Evolutionary conservation across 2,113 vertebrate genomes (phyloP).

Genomic region (Petrocephalus microphthalmus): DNA sequence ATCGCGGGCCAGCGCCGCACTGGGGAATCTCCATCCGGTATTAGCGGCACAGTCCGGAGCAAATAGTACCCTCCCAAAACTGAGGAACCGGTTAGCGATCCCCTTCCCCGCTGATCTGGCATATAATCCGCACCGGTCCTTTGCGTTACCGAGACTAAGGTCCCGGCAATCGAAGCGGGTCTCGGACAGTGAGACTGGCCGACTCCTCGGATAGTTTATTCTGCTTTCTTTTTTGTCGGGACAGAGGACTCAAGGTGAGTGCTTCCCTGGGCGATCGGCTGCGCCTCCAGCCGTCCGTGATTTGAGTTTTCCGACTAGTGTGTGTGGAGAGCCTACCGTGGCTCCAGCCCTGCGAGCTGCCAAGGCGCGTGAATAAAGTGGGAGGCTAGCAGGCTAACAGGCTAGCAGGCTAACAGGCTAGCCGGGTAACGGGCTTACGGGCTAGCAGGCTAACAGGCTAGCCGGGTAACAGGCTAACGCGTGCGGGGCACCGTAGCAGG

Average conservation of each 20-base stretch:
- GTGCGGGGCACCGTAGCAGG: neutral
- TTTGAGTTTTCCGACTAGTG: neutral
- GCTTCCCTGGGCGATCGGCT: neutral
- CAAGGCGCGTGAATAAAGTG: neutral
- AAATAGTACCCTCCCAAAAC: neutral
- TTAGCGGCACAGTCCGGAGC: neutral
- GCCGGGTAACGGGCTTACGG: too few species aligned
- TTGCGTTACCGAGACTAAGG: neutral
- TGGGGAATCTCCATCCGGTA: slow-evolving; percentile 13
- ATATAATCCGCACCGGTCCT: neutral
- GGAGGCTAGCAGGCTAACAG: neutral
- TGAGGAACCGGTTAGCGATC: neutral
- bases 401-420: neutral
- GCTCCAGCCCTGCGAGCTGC: neutral
- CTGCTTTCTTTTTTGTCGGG: neutral
- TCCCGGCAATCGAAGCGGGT: neutral
- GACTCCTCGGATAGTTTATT: neutral
- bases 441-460: too few species aligned
- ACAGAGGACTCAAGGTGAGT: neutral
- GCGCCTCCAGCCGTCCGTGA: neutral
- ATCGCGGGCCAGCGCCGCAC: neutral
- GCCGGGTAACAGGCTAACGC: neutral
- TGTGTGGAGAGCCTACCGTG: neutral
- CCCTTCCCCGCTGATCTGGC: neutral
- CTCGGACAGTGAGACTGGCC: neutral